These are phyloP conservation scores for Morus bassanus DNA, from an alignment of 2,797 vertebrate species.

Conservation along the genomic window DNA sequence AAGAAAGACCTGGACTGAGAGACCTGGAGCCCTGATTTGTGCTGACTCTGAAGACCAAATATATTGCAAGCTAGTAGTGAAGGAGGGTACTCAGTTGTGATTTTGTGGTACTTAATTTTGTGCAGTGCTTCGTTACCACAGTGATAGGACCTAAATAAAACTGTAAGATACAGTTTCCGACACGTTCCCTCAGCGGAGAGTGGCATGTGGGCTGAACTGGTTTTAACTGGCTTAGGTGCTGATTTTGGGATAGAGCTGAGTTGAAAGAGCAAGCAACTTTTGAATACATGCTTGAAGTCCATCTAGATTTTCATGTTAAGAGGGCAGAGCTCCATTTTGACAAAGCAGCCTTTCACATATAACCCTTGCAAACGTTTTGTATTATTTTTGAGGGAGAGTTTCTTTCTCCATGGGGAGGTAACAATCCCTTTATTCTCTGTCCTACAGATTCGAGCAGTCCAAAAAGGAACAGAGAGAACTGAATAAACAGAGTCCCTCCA, in stretches of 20 bases:
- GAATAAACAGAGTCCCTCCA: neutral
- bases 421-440: neutral
- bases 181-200: neutral
- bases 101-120: neutral
- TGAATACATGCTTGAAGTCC: neutral
- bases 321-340: neutral
- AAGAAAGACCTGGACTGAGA: neutral
- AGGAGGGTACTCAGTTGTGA: neutral
- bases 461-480: neutral
- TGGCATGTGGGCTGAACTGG: neutral
- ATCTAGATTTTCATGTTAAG: neutral
- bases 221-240: neutral
- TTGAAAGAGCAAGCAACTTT: neutral
- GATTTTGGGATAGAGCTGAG: neutral
- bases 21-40: neutral
- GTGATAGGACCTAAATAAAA: constrained; percentile 37
- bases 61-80: neutral
- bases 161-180: neutral
- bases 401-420: neutral
- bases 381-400: neutral
- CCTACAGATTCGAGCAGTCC: neutral
- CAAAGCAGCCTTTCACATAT: neutral
- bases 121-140: constrained; percentile 15
- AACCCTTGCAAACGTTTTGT: neutral
- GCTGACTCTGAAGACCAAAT: neutral